A percentile compares a stretch with the other conserved stretches of the same genome.
These are phyloP conservation scores for Vulpes vulpes DNA, from an alignment of 2,113 vertebrate genomes.

Conservation along the genomic window DNA sequence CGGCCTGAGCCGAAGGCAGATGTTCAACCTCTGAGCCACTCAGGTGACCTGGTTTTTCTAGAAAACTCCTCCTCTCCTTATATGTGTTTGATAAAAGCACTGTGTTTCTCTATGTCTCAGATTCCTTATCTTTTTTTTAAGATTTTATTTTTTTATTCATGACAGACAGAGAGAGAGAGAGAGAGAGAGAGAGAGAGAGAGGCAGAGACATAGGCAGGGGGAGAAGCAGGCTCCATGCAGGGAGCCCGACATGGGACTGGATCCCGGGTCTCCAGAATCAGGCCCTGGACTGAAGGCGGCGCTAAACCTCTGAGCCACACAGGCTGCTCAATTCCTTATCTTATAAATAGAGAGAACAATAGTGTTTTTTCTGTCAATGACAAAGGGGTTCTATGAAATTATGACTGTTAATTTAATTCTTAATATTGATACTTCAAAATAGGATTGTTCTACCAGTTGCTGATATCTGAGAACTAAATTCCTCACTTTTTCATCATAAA, in stretches of 20 bases:
- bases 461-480: slow-evolving; percentile 19
- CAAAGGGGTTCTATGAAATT: background rate
- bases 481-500: background rate
- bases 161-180: too few relatives aligned
- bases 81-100: background rate
- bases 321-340: background rate
- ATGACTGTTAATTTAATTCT: background rate
- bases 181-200: too few relatives aligned
- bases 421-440: background rate
- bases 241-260: too few relatives aligned
- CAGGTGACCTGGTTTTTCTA: background rate
- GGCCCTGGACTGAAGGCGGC: too few relatives aligned
- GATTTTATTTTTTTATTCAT: too few relatives aligned
- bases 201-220: too few relatives aligned
- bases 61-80: background rate
- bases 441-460: background rate
- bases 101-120: background rate
- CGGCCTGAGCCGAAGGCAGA: too few relatives aligned
- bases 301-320: too few relatives aligned
- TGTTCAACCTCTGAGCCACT: too few relatives aligned
- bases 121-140: background rate
- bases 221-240: too few relatives aligned
- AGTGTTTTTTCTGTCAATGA: background rate
- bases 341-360: background rate
- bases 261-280: too few relatives aligned